Conservation (phyloP, 2,797 vertebrate species). For the Gymnothorax javanicus region DNA sequence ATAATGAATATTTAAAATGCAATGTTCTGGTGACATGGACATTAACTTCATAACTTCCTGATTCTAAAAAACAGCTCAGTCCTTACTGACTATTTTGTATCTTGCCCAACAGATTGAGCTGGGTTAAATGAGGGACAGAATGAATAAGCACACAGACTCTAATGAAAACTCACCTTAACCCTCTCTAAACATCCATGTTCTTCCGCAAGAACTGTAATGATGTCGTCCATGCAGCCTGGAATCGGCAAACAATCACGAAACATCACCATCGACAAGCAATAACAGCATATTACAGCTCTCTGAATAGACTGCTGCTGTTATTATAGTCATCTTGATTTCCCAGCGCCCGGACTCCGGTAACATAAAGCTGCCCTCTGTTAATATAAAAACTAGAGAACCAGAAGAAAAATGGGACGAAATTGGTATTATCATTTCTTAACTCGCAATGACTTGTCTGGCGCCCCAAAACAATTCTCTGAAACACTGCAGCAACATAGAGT, state of each 20-base stretch:
- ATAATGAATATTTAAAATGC: not conserved
- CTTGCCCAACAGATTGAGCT: not conserved
- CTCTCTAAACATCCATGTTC: slow-evolving; percentile 91
- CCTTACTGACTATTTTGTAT: not conserved
- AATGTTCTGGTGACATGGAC: not conserved
- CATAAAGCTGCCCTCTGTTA: not conserved
- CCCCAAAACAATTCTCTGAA: not conserved
- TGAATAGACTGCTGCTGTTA: not conserved
- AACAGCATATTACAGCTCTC: not conserved
- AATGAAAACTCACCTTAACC: slow-evolving; percentile 80
- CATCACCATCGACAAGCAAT: slow-evolving; percentile 6
- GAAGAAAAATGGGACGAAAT: not conserved
- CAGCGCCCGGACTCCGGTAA: not conserved
- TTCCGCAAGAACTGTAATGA: slow-evolving; percentile 89
- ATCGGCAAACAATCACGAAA: not conserved
- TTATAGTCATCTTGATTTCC: not conserved
- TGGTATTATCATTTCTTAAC: not conserved
- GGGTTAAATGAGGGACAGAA: not conserved
- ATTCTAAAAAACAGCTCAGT: not conserved
- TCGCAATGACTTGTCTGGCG: not conserved
- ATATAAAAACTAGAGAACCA: not conserved
- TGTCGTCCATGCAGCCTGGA: slow-evolving; percentile 91
- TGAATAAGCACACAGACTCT: not conserved
- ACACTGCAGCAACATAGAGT: not conserved
- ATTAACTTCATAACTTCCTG: not conserved